Conservation (phyloP, 2,888 invertebrate genomes). For the Aromia moschata region DNA sequence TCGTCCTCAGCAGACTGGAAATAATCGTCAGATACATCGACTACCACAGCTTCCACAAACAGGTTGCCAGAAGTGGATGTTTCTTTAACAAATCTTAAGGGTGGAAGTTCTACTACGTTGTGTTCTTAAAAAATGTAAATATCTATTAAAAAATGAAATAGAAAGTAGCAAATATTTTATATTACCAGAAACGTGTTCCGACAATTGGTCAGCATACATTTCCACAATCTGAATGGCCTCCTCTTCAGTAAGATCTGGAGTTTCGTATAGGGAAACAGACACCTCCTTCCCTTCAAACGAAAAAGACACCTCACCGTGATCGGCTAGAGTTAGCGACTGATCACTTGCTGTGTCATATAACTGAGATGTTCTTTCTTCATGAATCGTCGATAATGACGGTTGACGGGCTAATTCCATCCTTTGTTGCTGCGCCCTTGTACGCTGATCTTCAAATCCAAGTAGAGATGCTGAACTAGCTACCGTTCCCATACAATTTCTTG, state of each 20-base stretch:
- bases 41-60: conserved; percentile 90
- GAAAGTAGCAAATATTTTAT: conserved; percentile 13
- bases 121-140: conserved; percentile 69
- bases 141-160: conserved; percentile 15
- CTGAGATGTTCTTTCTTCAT: conserved; percentile 90
- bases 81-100: conserved; percentile 87
- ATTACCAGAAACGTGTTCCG: conserved; percentile 81
- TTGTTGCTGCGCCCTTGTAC: conserved; percentile 66
- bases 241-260: conserved; percentile 91
- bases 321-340: conserved; percentile 76
- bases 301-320: conserved; percentile 87
- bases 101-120: conserved; percentile 86
- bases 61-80: conserved; percentile 88
- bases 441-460: conserved; percentile 84
- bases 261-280: conserved; percentile 89
- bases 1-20: conserved; percentile 85
- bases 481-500: conserved; percentile 89
- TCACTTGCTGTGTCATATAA: conserved; percentile 82
- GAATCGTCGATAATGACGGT: conserved; percentile 88
- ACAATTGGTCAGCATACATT: conserved; percentile 93
- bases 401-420: conserved; percentile 72
- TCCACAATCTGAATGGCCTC: conserved; percentile 91
- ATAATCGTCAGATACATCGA: conserved; percentile 87
- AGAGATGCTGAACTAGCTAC: conserved; percentile 89
- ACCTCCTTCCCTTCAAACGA: conserved; percentile 93